Conservation (phyloP, 2,113 vertebrate species). For the Elaphurus davidianus region DNA sequence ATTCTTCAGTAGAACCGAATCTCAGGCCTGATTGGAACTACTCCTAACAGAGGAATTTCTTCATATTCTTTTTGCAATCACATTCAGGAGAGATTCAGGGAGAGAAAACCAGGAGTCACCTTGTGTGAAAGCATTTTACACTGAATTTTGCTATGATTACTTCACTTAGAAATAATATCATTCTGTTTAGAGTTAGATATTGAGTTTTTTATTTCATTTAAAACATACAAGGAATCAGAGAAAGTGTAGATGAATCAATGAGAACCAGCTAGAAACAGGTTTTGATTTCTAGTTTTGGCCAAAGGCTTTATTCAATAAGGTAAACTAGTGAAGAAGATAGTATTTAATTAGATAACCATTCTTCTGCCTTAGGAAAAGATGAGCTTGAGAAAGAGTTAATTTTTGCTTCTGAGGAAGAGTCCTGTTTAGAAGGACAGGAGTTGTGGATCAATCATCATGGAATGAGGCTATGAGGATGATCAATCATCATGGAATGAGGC, state of each 20-base stretch:
- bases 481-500: not conserved
- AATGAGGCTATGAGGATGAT: not conserved
- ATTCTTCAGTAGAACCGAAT: not conserved
- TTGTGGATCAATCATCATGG: not conserved
- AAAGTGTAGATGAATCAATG: not conserved
- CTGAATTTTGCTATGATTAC: not conserved
- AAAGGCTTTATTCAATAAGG: not conserved
- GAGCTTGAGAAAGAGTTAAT: not conserved
- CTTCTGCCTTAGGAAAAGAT: not conserved
- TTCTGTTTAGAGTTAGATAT: not conserved
- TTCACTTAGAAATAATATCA: not conserved
- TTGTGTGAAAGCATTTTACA: not conserved
- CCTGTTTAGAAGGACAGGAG: not conserved
- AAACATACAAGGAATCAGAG: not conserved
- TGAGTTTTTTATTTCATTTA: not conserved
- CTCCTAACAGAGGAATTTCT: not conserved
- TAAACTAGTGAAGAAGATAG: not conserved
- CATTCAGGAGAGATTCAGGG: not conserved
- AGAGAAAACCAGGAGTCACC: not conserved
- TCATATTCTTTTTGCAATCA: not conserved
- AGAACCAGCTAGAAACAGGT: not conserved
- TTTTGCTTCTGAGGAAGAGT: not conserved
- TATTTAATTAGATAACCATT: not conserved
- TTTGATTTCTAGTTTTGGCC: not conserved
- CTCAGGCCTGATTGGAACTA: not conserved